Base-by-base conservation (phyloP, 1,140 invertebrate species). In the Zaprionus lachaisei region DNA sequence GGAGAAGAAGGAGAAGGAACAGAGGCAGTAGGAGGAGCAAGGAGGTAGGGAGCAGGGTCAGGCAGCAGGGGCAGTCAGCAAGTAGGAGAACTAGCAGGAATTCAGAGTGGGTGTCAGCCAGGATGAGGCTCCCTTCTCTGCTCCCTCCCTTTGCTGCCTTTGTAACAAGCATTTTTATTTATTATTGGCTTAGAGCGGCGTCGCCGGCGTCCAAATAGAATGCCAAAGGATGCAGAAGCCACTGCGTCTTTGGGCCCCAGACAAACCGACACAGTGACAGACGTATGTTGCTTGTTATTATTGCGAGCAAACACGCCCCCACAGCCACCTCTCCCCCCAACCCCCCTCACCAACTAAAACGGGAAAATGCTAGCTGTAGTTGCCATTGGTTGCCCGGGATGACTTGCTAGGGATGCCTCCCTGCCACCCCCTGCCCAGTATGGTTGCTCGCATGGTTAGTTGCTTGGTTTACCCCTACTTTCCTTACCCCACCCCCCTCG, bases 81-180 rank as follows among this genome's bases (percentile, higher is more conserved):
- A 28, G 31, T 0, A 31, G 31, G 31, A 34, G 31, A 9, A 34
- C 31, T 34, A 34, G 31, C 2, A 11, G 31, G 31, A 9, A 34
- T 11, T 17, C 2, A n/a, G n/a, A 47, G 41, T 47, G 41, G 41
- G 41, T 47, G 41, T 47, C 38, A 41, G 38, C 9, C 41, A 49
- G 47, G 31, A 34, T 9, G 9, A 34, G 31, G 31, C 9, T 4
- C 31, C 31, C 31, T 9, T 2, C 9, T 2, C 2, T 3, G 31
- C 9, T 34, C 9, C 31, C 9, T 2, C 31, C 9, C 9, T 11
- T 66, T 0, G 49, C 55, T 47, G 44, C 49, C 20, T 4, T 5
- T 70, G 56, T 83, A 81, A 81, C 75, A 83, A 90, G 85, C 86
- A 90, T 90, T 90, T 90, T 90, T 90, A 90, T 90, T 90, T 90